Evolutionary conservation across 2,113 vertebrate genomes (phyloP), one percentile per base, ranked within the genome.

Genomic region (Ciconia stormi): DNA sequence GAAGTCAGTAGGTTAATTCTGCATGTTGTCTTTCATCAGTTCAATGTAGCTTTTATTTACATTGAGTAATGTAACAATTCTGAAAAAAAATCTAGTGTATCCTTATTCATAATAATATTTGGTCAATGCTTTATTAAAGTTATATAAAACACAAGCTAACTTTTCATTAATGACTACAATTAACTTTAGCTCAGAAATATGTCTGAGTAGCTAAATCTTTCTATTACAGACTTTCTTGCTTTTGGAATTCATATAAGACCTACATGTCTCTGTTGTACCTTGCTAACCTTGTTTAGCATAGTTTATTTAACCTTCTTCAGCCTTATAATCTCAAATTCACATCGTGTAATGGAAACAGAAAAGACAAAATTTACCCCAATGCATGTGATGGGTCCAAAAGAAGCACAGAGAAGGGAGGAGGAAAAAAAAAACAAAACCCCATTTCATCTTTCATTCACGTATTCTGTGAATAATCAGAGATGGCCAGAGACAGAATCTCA

Each of bases 321-420:
- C 6, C 8, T 50, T 53, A 22, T 49, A 3, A 5, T 59, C 11
- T 59, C 22, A 69, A 77, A 73, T 36, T 62, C 14, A 36, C 6
- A 7, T 27, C 69, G 32, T 36, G 8, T 58, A 58, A 58, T 47
- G 20, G 44, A 61, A 93, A 78, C 0, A 56, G 9, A 36, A 36
- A 84, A 76, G 5, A 49, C 7, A 74, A 66, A 53, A 26, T 25
- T 72, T 80, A 53, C 11, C 20, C 7, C 3, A 62, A 9, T 69
- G 14, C 10, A 40, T 61, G 3, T 21, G 7, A 30, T 62, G 2
- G 2, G 5, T 58, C 26, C 15, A 29, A 84, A 50, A 79, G 4
- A 72, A 47, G 1, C 65, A 1, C 5, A 47, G 15, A 40, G 5
- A 49, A 55, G 6, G 3, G 10, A 15, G 9, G 4, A 6, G 4